Percentiles rank a stretch among this genome's conserved stretches.
Conservation (phyloP, 2,797 vertebrate genomes). For the Mico argentatus region DNA sequence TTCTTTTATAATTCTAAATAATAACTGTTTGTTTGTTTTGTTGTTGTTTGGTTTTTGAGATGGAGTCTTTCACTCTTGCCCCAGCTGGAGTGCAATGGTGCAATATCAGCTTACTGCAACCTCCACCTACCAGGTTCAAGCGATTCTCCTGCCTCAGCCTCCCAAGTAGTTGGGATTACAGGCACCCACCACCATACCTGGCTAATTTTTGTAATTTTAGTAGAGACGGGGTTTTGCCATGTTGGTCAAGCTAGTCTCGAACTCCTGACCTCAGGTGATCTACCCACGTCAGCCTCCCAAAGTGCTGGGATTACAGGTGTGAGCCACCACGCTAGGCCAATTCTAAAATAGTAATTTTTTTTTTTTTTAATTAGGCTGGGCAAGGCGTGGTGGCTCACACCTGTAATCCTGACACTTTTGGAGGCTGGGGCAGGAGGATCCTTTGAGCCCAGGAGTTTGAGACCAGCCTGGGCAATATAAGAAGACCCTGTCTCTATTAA, state of each 20-base stretch:
- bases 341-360: background rate
- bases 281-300: background rate
- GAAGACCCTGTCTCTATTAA: background rate
- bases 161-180: accelerated
- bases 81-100: background rate
- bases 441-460: background rate
- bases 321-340: background rate
- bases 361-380: background rate
- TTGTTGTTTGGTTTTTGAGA: background rate
- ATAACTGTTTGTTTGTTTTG: background rate
- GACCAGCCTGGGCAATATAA: background rate
- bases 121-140: background rate
- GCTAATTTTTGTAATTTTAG: background rate
- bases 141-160: background rate
- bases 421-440: background rate
- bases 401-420: background rate
- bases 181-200: background rate
- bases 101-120: background rate
- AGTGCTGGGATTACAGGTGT: background rate
- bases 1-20: background rate
- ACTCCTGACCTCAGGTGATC: background rate
- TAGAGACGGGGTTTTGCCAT: background rate
- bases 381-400: background rate
- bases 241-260: background rate
- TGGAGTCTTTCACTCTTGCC: background rate